Evolutionary conservation across 2,888 invertebrate genomes (phyloP), one percentile per base, ranked within the genome.

Genomic region (Drosophila percnosoma): DNA sequence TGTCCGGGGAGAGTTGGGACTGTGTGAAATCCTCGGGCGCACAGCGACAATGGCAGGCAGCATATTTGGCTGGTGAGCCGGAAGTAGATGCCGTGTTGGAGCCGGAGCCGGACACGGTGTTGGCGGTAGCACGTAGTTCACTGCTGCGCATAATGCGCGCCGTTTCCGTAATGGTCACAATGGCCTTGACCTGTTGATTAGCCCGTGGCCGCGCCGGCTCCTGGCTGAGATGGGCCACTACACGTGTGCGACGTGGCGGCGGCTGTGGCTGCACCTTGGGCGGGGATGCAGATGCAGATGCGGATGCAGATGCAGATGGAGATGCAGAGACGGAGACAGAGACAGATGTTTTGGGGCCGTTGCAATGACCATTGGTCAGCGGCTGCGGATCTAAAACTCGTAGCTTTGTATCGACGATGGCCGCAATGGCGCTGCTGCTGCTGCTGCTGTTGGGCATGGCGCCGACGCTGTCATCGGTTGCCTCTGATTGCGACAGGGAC

Each of bases 21-120:
- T 92, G 91, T 11, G 87, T 84, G 36, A 93, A 93, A 54, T 93
- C 93, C 49, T 91, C 92, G 21, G 93, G 92, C 1, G 89, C 89
- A 65, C 93, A 93, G 65, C 93, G 90, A 66, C 93, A 93, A n/a
- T 91, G 87, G 68, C 93, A 93, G 40, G 91, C 67, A 8, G 78
- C 81, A 36, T 80, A 82, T 11, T 83, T 83, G 31, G 83, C 70
- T 13, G 85, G 71, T 64, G 87, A 86, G 3, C 72, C 74, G 0
- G 61, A 33, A 2, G 42, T 24, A 4, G 81, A 68, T 3, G 53
- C 65, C 0, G 73, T 31, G 1, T 11, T 52, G 4, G 60, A 57
- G 0, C 31, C 48, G 4, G 60, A 57, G 0, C 31, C 48, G 8
- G 52, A 13, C 1, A n/a, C 24, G 21, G 8, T 36, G 11, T n/a